These are phyloP conservation scores for Polydrusus tereticollis DNA, from an alignment of 2,888 invertebrate genomes.

Conservation along the genomic window DNA sequence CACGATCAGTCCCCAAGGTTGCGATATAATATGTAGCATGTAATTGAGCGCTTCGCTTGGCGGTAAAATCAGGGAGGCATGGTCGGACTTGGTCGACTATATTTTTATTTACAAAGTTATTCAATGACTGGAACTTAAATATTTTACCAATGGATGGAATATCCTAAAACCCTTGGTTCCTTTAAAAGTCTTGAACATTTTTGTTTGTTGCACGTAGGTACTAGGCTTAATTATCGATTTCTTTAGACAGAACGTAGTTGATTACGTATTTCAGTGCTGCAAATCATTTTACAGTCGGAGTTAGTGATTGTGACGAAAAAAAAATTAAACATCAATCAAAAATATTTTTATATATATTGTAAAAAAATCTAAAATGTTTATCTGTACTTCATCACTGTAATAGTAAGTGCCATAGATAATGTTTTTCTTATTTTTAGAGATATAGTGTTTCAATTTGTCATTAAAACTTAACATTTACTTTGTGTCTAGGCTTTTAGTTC, in stretches of 20 bases:
- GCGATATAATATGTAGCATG: too few relatives aligned
- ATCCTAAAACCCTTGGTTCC: not conserved
- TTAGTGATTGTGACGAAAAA: slow-evolving; percentile 55
- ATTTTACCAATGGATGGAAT: too few relatives aligned
- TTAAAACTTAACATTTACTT: not conserved
- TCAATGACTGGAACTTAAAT: too few relatives aligned
- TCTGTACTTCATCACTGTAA: slow-evolving; percentile 51
- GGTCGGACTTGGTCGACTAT: too few relatives aligned
- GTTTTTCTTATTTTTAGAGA: slow-evolving; percentile 20
- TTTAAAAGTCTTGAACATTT: not conserved
- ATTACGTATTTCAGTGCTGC: slow-evolving; percentile 52
- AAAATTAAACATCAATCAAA: slow-evolving; percentile 53
- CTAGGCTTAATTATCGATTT: not conserved
- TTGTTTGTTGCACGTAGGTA: slow-evolving; percentile 29
- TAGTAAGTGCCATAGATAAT: slow-evolving; percentile 56
- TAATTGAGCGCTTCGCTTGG: too few relatives aligned
- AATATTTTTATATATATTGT: slow-evolving; percentile 60
- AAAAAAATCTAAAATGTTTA: slow-evolving; percentile 49
- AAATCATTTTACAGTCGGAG: slow-evolving; percentile 50
- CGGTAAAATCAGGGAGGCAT: too few relatives aligned
- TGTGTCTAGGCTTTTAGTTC: slow-evolving; percentile 2
- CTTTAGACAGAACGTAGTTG: slow-evolving; percentile 22
- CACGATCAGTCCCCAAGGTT: too few relatives aligned
- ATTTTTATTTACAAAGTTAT: too few relatives aligned
- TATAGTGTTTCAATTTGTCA: slow-evolving; percentile 21